These are phyloP conservation scores for Ophioninae sp. DNA, from an alignment of 2,888 invertebrate species.

Conservation along the genomic window DNA sequence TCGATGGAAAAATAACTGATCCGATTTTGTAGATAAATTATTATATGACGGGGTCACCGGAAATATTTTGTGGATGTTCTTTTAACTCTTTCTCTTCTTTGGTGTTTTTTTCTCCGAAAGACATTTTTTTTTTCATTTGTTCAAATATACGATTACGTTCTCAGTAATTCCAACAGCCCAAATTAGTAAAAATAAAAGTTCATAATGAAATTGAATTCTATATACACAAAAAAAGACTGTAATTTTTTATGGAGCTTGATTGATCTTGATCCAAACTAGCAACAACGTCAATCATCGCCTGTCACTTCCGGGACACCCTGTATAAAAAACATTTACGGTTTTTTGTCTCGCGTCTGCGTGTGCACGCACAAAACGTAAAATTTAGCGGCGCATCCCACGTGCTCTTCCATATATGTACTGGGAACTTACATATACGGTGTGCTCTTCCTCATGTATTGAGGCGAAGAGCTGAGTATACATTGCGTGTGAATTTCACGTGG, in stretches of 20 bases:
- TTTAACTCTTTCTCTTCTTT: neutral
- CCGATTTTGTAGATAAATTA: neutral
- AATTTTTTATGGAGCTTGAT: too few species aligned
- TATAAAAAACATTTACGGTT: too few species aligned
- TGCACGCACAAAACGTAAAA: constrained; percentile 20
- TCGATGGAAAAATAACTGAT: constrained; percentile 2
- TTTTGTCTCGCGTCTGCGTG: neutral
- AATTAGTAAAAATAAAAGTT: too few species aligned
- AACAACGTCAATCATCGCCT: too few species aligned
- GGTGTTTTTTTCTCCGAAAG: neutral
- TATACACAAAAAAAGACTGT: too few species aligned
- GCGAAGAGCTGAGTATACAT: constrained; percentile 31
- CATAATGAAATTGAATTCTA: too few species aligned
- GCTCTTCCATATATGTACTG: neutral
- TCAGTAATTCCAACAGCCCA: too few species aligned
- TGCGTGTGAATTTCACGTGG: constrained; percentile 62
- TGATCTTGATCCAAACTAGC: too few species aligned
- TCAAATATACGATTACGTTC: too few species aligned
- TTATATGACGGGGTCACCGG: neutral
- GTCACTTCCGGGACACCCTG: too few species aligned
- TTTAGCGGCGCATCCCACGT: constrained; percentile 35
- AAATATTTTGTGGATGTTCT: neutral
- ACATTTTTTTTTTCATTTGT: neutral
- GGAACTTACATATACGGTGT: neutral
- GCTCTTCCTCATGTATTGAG: constrained; percentile 56